Conservation (phyloP, 2,113 vertebrate genomes). For the Spilogale gracilis region DNA sequence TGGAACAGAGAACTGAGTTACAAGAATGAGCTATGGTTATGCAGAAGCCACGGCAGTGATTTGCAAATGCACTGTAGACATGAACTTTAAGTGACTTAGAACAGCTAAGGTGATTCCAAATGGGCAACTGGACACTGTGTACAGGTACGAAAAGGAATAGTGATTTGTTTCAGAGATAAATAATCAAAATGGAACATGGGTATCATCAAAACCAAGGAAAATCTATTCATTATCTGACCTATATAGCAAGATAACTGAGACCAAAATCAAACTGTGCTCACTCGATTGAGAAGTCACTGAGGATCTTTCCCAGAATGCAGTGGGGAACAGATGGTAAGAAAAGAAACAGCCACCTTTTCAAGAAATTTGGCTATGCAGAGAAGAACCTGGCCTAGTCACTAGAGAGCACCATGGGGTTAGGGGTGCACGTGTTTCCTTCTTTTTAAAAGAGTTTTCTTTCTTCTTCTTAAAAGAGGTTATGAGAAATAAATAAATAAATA, state of each 20-base stretch:
- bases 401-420: neutral
- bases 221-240: neutral
- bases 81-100: neutral
- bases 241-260: neutral
- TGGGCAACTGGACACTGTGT: neutral
- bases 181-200: neutral
- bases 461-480: neutral
- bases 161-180: neutral
- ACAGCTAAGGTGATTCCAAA: neutral
- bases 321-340: neutral
- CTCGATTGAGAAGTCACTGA: neutral
- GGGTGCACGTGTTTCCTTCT: neutral
- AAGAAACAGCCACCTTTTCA: neutral
- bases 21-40: neutral
- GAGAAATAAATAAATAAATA: neutral
- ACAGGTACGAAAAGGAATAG: neutral
- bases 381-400: neutral
- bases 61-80: too few species aligned
- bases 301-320: neutral
- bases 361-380: neutral
- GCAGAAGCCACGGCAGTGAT: neutral
- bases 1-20: neutral
- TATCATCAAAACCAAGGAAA: neutral
- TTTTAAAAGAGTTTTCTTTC: neutral
- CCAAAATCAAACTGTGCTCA: neutral